Base-by-base conservation (phyloP, 1,140 invertebrate genomes). In the Melitaea cinxia region DNA sequence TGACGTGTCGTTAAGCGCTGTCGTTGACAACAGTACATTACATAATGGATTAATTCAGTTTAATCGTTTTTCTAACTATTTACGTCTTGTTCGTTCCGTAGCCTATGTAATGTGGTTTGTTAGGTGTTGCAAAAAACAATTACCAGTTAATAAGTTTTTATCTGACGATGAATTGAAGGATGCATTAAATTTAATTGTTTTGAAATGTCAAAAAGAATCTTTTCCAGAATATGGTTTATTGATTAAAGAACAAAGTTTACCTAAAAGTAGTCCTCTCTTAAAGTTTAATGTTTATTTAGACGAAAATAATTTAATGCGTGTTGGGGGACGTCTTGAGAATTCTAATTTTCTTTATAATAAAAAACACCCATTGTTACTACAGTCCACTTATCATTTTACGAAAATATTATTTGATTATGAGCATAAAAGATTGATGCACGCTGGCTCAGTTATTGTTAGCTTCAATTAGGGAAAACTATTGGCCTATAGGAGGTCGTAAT, bases 361-460 rank as follows among this genome's bases (percentile, higher is more conserved):
- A 19, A 70, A 68, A 14, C 65, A 73, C n/a, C 72, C n/a, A 68
- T 70, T 37, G 4, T 73, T n/a, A n/a, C 7, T 73, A 55, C 39
- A 70, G 26, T 64, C 45, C 45, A 64, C 19, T 47, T 61, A 73
- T 63, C 15, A 37, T 9, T 70, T 70, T 14, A 62, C 49, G 2
- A 55, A 55, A 24, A 21, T 68, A 62, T 19, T 73, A 17, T 70
- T 70, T 42, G 3, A 55, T 5, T 49, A 50, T 54, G 57, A 68
- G 39, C 65, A 73, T 12, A 39, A 19, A 14, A 30, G 52, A 14
- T 49, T 67, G 17, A 14, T 68, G 9, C 65, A 68, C 19, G 53
- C 65, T 9, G 65, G 23, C 1, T 47, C 65, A 68, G 50, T 30
- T 62, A 10, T 23, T 68, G 23, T 30, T 68, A 15, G n/a, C 65